Conservation (phyloP, 1,140 invertebrate species). For the Eriocheir sinensis region DNA sequence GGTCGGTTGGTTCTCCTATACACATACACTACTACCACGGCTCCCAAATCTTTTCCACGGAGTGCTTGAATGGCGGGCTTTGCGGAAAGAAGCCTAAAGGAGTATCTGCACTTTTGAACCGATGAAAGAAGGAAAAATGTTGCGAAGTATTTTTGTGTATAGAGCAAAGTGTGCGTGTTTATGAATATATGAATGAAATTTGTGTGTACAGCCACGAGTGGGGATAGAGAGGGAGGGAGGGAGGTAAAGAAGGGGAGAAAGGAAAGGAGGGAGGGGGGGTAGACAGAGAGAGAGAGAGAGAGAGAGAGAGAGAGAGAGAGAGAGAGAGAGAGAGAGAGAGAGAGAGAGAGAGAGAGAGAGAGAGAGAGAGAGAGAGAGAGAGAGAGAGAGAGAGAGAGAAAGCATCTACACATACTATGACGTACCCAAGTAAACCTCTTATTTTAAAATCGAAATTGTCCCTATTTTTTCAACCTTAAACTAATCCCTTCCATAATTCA, state of each 20-base stretch:
- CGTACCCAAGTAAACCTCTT: too few relatives aligned
- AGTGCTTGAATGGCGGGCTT: background rate
- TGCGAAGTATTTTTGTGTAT: conserved; percentile 1
- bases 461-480: too few relatives aligned
- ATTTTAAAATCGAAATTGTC: too few relatives aligned
- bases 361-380: conserved; percentile 22
- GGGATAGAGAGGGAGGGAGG: background rate
- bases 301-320: conserved; percentile 4
- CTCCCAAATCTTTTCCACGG: background rate
- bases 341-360: conserved; percentile 22
- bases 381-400: conserved; percentile 23
- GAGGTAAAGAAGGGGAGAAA: background rate
- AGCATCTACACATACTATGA: too few relatives aligned
- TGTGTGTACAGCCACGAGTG: background rate
- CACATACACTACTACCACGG: too few relatives aligned
- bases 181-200: conserved; percentile 46
- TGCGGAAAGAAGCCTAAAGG: background rate
- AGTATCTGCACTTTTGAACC: background rate
- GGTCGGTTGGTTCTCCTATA: background rate
- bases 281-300: background rate
- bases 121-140: background rate
- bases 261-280: background rate
- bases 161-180: background rate
- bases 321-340: conserved; percentile 10
- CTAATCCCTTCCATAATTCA: too few relatives aligned